A percentile compares a stretch with the other conserved stretches of the same genome.
Evolutionary conservation across 2,888 invertebrate species (phyloP).

Genomic region (Andrena camellia): DNA sequence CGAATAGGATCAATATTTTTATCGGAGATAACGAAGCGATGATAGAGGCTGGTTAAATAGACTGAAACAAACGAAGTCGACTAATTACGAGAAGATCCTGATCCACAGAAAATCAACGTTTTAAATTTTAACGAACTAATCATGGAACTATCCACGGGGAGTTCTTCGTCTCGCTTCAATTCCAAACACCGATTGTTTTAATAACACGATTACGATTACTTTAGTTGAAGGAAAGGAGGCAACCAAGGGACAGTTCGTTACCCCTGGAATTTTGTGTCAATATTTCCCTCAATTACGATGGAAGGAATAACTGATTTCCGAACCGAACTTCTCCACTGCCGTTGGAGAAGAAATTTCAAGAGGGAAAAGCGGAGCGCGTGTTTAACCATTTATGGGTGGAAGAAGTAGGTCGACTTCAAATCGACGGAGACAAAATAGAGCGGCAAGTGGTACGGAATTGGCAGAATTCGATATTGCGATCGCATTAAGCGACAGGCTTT

Average conservation of each 20-base stretch:
- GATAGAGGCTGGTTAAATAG: background rate
- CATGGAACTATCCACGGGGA: conserved; percentile 19
- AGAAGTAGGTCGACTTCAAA: conserved; percentile 50
- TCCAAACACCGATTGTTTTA: background rate
- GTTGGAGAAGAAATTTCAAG: background rate
- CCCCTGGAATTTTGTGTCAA: background rate
- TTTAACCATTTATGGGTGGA: conserved; percentile 59
- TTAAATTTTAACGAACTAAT: conserved; percentile 57
- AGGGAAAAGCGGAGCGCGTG: conserved; percentile 18
- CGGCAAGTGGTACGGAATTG: conserved; percentile 16
- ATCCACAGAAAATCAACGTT: conserved; percentile 24
- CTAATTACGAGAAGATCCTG: conserved; percentile 1
- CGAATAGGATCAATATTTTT: too few relatives aligned
- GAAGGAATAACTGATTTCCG: background rate
- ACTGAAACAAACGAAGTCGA: background rate
- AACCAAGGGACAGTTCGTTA: background rate
- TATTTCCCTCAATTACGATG: background rate
- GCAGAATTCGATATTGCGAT: conserved; percentile 4
- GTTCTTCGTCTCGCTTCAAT: conserved; percentile 14
- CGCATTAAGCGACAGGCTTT: background rate
- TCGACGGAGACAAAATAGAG: conserved; percentile 30
- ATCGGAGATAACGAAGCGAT: background rate
- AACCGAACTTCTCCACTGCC: background rate
- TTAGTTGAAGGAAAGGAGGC: background rate
- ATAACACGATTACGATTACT: background rate